These are phyloP conservation scores for Zaprionus davidi DNA, from an alignment of 1,140 invertebrate species.

Conservation along the genomic window DNA sequence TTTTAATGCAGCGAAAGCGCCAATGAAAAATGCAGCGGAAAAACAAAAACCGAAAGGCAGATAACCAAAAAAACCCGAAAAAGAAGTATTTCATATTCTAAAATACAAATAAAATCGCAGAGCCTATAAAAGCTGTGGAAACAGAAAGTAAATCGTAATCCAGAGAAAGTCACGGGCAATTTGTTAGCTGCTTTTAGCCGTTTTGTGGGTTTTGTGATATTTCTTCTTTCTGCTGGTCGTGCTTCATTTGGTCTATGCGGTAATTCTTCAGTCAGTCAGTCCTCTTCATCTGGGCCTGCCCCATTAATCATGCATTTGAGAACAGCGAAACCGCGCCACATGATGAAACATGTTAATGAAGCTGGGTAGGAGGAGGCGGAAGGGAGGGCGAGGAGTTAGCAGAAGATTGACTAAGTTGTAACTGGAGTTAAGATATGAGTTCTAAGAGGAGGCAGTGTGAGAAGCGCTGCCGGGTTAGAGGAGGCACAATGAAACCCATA, in stretches of 20 bases:
- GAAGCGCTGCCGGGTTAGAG: conserved; percentile 13
- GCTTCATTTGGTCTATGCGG: conserved; percentile 68
- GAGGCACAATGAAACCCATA: background rate
- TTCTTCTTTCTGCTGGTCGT: conserved; percentile 8
- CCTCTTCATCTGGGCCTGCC: conserved; percentile 7
- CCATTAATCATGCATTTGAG: conserved; percentile 77
- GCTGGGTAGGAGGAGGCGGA: background rate
- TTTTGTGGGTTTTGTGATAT: conserved; percentile 9
- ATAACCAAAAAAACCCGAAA: conserved; percentile 26
- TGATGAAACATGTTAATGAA: conserved; percentile 65
- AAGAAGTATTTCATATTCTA: conserved; percentile 61
- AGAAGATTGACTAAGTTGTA: conserved; percentile 2
- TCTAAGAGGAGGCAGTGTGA: conserved; percentile 2
- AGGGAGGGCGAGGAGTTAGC: background rate
- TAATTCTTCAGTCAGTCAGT: conserved; percentile 43
- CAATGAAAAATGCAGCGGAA: conserved; percentile 54
- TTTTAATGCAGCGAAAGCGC: conserved; percentile 73
- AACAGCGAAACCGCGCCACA: conserved; percentile 29
- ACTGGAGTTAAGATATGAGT: conserved; percentile 1
- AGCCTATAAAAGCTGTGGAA: conserved; percentile 65
- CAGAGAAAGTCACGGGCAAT: conserved; percentile 65
- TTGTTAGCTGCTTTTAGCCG: conserved; percentile 18
- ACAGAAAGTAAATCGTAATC: conserved; percentile 81
- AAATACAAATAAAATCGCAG: conserved; percentile 51
- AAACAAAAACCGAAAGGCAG: conserved; percentile 27